These are phyloP conservation scores for Artemia sinica DNA, from an alignment of 2,888 invertebrate species.

Conservation along the genomic window DNA sequence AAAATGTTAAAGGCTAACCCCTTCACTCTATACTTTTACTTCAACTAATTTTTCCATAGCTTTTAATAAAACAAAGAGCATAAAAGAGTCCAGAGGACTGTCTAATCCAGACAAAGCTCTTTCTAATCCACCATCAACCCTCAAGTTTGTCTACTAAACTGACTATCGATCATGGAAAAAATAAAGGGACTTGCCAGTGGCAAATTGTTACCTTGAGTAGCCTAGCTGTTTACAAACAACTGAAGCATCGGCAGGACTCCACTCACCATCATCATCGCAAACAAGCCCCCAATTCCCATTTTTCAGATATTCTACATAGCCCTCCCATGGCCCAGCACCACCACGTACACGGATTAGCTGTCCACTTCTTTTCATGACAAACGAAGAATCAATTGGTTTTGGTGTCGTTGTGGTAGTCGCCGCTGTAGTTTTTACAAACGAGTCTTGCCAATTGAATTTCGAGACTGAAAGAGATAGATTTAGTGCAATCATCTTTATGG, in stretches of 20 bases:
- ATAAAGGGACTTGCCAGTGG: too few species aligned
- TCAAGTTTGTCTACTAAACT: too few species aligned
- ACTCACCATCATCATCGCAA: slow-evolving; percentile 35
- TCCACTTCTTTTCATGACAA: slow-evolving; percentile 25
- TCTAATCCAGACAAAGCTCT: too few species aligned
- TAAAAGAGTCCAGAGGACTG: too few species aligned
- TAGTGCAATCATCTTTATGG: too few species aligned
- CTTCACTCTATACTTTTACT: too few species aligned
- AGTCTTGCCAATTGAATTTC: background rate
- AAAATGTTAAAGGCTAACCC: too few species aligned
- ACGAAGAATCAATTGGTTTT: slow-evolving; percentile 1
- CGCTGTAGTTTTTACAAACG: background rate
- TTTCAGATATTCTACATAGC: slow-evolving; percentile 35
- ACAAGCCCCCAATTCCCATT: slow-evolving; percentile 37
- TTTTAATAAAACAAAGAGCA: too few species aligned
- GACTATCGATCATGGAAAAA: too few species aligned
- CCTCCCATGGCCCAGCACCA: slow-evolving; percentile 33
- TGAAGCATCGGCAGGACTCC: slow-evolving; percentile 37
- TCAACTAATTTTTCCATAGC: too few species aligned
- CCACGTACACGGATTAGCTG: slow-evolving; percentile 35
- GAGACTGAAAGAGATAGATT: background rate
- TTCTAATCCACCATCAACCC: too few species aligned
- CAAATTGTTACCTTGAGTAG: slow-evolving; percentile 32
- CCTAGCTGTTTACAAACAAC: slow-evolving; percentile 38
- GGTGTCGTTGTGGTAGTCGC: slow-evolving; percentile 14